These are phyloP conservation scores for Drosophila repletoides DNA, from an alignment of 1,140 invertebrate species.

Conservation along the genomic window DNA sequence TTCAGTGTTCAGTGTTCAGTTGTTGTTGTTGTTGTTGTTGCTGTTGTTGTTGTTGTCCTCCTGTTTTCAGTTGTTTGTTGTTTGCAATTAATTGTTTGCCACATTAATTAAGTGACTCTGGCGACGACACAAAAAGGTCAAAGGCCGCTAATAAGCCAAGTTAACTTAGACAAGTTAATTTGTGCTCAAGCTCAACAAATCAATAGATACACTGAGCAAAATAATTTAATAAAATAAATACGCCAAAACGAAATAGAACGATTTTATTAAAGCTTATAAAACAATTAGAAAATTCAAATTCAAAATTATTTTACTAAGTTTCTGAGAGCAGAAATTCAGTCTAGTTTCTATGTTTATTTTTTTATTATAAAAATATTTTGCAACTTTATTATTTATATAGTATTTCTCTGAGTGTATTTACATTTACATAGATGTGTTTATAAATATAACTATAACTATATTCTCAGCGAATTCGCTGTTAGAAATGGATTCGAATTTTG, in stretches of 20 bases:
- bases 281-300: too few relatives aligned
- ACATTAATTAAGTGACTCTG: slow-evolving; percentile 72
- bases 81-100: slow-evolving; percentile 71
- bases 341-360: too few relatives aligned
- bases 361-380: too few relatives aligned
- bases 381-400: too few relatives aligned
- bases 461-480: slow-evolving; percentile 21
- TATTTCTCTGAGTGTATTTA: too few relatives aligned
- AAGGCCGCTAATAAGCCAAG: slow-evolving; percentile 74
- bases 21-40: slow-evolving; percentile 1
- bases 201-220: too few relatives aligned
- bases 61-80: slow-evolving; percentile 9
- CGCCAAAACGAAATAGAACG: too few relatives aligned
- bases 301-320: too few relatives aligned
- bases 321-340: too few relatives aligned
- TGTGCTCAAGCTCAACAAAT: too few relatives aligned
- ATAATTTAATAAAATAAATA: too few relatives aligned
- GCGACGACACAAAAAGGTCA: slow-evolving; percentile 65
- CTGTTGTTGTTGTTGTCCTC: slow-evolving; percentile 1
- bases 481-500: slow-evolving; percentile 54
- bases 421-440: neutral
- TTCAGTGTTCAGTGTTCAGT: neutral
- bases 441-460: slow-evolving; percentile 12
- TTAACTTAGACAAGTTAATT: slow-evolving; percentile 80
- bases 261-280: too few relatives aligned